Percentiles rank a stretch among this genome's conserved stretches.
phyloP scores from a whole-genome alignment of 2,797 vertebrate species.

The Myotis daubentonii region DNA sequence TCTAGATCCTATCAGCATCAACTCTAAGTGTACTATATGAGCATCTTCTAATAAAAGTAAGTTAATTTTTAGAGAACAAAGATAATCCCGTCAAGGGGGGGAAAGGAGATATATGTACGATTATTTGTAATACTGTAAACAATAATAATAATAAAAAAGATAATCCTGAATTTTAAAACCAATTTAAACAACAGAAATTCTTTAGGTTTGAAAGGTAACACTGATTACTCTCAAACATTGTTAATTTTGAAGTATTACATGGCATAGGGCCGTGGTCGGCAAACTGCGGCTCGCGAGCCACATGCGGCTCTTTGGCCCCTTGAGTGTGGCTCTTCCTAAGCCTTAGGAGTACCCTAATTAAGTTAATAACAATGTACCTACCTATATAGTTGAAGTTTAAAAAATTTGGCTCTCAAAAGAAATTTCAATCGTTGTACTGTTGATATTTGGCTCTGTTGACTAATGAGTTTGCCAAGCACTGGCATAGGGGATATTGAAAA shows the following conservation, averaged over 20 bases:
- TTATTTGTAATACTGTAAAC: too few relatives aligned
- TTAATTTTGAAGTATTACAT: not conserved
- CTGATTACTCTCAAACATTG: not conserved
- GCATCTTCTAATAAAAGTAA: not conserved
- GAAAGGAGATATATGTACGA: too few relatives aligned
- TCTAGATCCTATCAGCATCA: not conserved
- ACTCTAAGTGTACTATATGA: not conserved
- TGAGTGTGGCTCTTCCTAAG: too few relatives aligned
- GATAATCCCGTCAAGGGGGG: not conserved
- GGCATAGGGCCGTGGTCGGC: not conserved
- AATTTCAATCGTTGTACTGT: too few relatives aligned
- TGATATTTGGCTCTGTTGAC: too few relatives aligned
- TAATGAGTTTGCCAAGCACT: too few relatives aligned
- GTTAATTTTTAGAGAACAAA: slow-evolving; percentile 19
- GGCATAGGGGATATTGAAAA: not conserved
- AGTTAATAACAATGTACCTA: too few relatives aligned
- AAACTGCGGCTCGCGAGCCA: too few relatives aligned
- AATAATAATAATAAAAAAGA: not conserved
- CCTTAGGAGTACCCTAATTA: too few relatives aligned
- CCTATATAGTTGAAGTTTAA: too few relatives aligned
- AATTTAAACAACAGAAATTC: not conserved
- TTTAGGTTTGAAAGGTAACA: slow-evolving; percentile 7
- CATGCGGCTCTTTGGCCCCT: too few relatives aligned
- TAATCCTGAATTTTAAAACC: slow-evolving; percentile 9
- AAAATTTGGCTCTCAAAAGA: too few relatives aligned